Evolutionary conservation across 2,113 vertebrate species (phyloP).

Genomic region (Athene noctua): DNA sequence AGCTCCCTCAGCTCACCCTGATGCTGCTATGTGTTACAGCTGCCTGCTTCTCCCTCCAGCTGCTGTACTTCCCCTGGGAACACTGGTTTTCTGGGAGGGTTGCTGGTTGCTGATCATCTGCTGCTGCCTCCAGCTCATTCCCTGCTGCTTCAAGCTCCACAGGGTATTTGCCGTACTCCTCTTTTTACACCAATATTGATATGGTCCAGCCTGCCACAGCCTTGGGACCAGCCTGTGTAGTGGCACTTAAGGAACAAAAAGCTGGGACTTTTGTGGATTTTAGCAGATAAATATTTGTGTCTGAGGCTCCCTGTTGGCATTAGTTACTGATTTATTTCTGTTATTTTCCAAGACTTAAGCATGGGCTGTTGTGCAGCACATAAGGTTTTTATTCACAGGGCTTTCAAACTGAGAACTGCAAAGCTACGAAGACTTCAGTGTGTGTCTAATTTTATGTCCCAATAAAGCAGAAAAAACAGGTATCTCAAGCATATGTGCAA

Average conservation of each 20-base stretch:
- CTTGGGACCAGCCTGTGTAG: not conserved
- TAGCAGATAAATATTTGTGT: not conserved
- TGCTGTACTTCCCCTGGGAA: not conserved
- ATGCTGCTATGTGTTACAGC: fast-evolving
- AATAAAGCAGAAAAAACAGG: not conserved
- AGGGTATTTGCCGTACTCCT: not conserved
- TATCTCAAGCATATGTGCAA: not conserved
- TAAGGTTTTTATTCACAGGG: not conserved
- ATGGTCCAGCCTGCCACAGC: not conserved
- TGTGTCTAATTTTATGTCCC: not conserved
- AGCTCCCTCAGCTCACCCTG: not conserved
- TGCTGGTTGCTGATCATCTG: fast-evolving
- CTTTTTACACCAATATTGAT: not conserved
- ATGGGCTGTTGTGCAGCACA: not conserved
- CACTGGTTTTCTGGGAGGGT: not conserved
- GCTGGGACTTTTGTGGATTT: not conserved
- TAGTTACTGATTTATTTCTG: not conserved
- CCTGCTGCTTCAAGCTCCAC: not conserved
- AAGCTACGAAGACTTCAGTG: not conserved
- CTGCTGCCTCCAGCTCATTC: not conserved
- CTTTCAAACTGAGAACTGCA: not conserved
- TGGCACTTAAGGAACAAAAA: not conserved
- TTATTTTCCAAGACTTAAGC: not conserved
- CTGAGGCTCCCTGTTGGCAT: not conserved
- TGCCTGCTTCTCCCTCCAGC: not conserved